Base-by-base conservation (phyloP, 2,113 vertebrate species). In the Corythornis madagascariensis region DNA sequence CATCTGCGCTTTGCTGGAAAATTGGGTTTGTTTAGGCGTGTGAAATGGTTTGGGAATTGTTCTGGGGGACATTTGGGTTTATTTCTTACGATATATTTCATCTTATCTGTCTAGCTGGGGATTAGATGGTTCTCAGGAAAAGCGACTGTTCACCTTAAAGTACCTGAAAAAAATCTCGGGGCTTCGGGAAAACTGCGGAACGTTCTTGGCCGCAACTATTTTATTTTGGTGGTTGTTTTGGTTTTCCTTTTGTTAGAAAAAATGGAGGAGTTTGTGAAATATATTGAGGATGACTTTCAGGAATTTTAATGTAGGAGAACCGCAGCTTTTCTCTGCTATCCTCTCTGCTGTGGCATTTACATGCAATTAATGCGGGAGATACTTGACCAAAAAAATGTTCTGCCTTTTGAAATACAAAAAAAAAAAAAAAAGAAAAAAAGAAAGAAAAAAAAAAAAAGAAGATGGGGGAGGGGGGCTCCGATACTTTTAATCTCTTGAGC, bases 401-500 rank as follows among this genome's bases (percentile, higher is more conserved):
- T 38, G 72, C 60, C 67, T 92, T 89, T 93, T 91, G 86, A 90
- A 93, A 90, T 56, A 71, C 35, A 35, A 24, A 72, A 40, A 21
- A 47, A n/a, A 42, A 13, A 20, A 40, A 15, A 24, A 28, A 21
- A 9, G 10, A 31, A n/a, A 20, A 31, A 19, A 56, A 33, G 56
- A 40, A 40, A 24, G 65, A 24, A 18, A 57, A 22, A 42, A 13
- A 20, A 42, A 12, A 25, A 53, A 21, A 8, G 16, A 21, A 18
- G 8, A 0, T 22, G 7, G 5, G 4, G 3, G 4, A 2, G 3
- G 2, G 5, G 5, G 10, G 22, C 25, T 42, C 57, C 35, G 70
- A 11, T 42, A 87, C 79, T 91, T 95, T 94, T 55, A 95, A 91
- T 95, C 88, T 95, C 92, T 83, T 4, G 71, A 76, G 92, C 72